phyloP scores from a whole-genome alignment of 2,797 vertebrate species.

The Atherinosoma microstoma region DNA sequence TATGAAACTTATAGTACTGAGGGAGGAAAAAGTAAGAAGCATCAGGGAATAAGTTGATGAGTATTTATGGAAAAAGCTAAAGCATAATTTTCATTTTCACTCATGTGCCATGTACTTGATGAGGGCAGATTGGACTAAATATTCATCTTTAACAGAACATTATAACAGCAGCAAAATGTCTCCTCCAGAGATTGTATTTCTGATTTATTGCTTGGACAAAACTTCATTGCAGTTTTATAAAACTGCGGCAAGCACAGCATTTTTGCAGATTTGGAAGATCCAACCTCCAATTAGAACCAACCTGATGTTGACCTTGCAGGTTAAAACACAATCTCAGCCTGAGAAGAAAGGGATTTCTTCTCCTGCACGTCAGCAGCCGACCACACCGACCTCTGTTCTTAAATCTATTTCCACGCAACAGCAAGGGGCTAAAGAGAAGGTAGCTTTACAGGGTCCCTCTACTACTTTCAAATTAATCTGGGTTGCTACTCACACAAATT shows the following conservation, averaged over 20 bases:
- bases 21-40: not conserved
- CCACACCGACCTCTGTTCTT: constrained; percentile 51
- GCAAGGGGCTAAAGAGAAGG: constrained; percentile 73
- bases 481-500: constrained; percentile 33
- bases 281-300: constrained; percentile 41
- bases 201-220: not conserved
- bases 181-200: not conserved
- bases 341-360: constrained; percentile 70
- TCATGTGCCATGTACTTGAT: not conserved
- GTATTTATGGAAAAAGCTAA: not conserved
- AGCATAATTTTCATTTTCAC: not conserved
- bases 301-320: constrained; percentile 75
- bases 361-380: constrained; percentile 51
- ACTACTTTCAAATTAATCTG: constrained; percentile 6
- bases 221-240: not conserved
- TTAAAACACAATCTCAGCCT: constrained; percentile 59
- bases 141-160: not conserved
- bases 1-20: not conserved
- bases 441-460: constrained; percentile 57
- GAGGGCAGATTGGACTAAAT: not conserved
- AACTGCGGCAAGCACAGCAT: not conserved
- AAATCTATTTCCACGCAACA: constrained; percentile 60
- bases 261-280: not conserved
- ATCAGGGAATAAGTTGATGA: not conserved
- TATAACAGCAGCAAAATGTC: not conserved